These are phyloP conservation scores for Gila robusta DNA, from an alignment of 2,797 vertebrate genomes.

Conservation along the genomic window DNA sequence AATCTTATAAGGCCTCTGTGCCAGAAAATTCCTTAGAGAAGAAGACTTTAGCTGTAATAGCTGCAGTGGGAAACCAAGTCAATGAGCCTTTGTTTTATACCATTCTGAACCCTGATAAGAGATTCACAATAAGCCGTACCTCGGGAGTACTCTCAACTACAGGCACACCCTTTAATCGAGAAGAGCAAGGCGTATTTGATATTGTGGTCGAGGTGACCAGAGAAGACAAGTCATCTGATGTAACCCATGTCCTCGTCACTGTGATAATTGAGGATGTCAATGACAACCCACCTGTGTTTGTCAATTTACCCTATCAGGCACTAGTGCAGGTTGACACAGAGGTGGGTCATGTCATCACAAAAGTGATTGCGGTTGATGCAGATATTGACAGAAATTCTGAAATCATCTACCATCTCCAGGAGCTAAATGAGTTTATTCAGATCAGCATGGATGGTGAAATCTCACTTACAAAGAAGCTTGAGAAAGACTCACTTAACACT, in stretches of 20 bases:
- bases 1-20: slow-evolving; percentile 86
- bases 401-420: slow-evolving; percentile 87
- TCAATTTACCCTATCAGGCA: slow-evolving; percentile 94
- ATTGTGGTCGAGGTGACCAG: slow-evolving; percentile 91
- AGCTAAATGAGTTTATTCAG: slow-evolving; percentile 88
- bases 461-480: slow-evolving; percentile 88
- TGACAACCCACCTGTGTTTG: slow-evolving; percentile 91
- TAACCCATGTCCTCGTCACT: slow-evolving; percentile 88
- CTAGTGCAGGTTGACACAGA: slow-evolving; percentile 89
- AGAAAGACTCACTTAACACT: slow-evolving; percentile 87
- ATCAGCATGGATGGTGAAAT: slow-evolving; percentile 88
- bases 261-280: slow-evolving; percentile 90
- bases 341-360: slow-evolving; percentile 85
- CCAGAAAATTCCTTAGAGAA: slow-evolving; percentile 90
- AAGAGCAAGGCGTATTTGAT: slow-evolving; percentile 87
- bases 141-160: slow-evolving; percentile 96
- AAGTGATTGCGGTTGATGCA: slow-evolving; percentile 90
- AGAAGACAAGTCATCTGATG: slow-evolving; percentile 82
- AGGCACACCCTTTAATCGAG: slow-evolving; percentile 92
- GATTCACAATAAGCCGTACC: slow-evolving; percentile 91
- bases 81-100: slow-evolving; percentile 94
- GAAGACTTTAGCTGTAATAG: slow-evolving; percentile 89
- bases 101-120: slow-evolving; percentile 93
- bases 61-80: slow-evolving; percentile 91
- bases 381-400: slow-evolving; percentile 87